Evolutionary conservation across 2,797 vertebrate genomes (phyloP).

Genomic region (Pangasius krempfi): DNA sequence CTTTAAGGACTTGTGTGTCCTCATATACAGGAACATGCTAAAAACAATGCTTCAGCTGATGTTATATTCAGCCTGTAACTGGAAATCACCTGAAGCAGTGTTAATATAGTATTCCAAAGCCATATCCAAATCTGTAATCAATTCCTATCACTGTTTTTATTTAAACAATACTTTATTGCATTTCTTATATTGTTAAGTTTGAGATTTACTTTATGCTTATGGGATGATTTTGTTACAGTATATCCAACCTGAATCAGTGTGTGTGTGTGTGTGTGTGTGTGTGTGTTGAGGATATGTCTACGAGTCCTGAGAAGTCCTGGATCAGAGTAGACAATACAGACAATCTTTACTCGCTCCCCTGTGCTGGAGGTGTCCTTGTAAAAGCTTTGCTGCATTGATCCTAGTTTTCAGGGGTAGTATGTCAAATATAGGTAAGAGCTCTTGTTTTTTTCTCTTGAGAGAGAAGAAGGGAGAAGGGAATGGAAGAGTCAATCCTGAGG

Average conservation of each 20-base stretch:
- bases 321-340: constrained; percentile 1
- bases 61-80: background rate
- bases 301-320: background rate
- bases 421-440: background rate
- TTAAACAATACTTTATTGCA: background rate
- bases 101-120: background rate
- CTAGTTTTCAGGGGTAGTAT: constrained; percentile 7
- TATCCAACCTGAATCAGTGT: background rate
- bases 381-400: constrained; percentile 24
- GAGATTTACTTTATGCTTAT: background rate
- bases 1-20: too few relatives aligned
- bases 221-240: background rate
- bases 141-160: background rate
- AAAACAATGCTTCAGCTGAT: too few relatives aligned
- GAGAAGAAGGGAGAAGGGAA: too few relatives aligned
- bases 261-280: background rate
- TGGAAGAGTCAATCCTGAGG: background rate
- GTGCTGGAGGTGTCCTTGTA: constrained; percentile 37
- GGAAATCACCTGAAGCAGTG: too few relatives aligned
- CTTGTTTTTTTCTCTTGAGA: background rate
- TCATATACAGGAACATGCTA: too few relatives aligned
- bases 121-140: background rate
- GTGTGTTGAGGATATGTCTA: background rate
- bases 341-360: background rate
- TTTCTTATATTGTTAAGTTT: background rate